A percentile compares a stretch with the other conserved stretches of the same genome.
Conservation (phyloP, 2,113 vertebrate species). For the Neogale vison region DNA sequence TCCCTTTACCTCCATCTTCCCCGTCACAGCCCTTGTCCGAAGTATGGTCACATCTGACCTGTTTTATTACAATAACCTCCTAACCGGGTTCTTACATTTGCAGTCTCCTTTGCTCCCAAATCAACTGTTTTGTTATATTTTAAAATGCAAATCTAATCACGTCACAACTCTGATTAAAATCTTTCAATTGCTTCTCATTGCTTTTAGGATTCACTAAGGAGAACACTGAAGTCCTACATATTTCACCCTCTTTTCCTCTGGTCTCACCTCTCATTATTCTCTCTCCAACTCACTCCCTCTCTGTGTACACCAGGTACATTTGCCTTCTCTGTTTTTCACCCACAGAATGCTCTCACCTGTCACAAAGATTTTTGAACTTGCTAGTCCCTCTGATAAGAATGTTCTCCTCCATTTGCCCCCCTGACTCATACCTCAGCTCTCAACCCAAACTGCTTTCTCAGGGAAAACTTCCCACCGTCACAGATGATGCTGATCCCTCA, state of each 20-base stretch:
- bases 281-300: background rate
- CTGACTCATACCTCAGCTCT: background rate
- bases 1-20: background rate
- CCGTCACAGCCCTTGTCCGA: background rate
- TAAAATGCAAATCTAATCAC: background rate
- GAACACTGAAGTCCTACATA: background rate
- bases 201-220: background rate
- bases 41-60: background rate
- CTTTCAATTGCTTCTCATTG: background rate
- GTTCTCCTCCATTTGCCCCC: background rate
- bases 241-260: background rate
- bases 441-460: background rate
- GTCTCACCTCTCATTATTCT: background rate
- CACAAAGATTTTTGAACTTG: background rate
- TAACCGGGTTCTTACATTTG: background rate
- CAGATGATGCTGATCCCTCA: background rate
- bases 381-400: background rate
- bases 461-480: background rate
- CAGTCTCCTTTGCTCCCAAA: background rate
- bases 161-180: background rate
- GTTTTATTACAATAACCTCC: background rate
- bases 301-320: background rate
- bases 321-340: background rate
- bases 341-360: background rate
- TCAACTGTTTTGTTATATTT: background rate